Evolutionary conservation across 2,797 vertebrate species (phyloP).

Genomic region (Euphonia xanthogaster): DNA sequence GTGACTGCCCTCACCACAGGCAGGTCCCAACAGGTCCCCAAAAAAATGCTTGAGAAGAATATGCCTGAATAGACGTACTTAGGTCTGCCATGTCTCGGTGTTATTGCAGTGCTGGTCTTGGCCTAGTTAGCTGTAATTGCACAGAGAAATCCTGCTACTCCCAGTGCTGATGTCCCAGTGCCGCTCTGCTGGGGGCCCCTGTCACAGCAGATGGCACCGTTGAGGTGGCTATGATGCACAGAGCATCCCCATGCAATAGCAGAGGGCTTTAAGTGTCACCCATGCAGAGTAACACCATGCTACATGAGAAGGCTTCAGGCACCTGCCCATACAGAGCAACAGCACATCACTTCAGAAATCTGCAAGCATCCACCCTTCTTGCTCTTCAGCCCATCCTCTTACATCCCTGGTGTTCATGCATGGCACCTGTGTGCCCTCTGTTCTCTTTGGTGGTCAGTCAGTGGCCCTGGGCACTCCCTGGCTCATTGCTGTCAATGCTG

Average conservation of each 20-base stretch:
- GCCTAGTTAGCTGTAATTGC: too few species aligned
- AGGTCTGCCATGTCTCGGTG: too few species aligned
- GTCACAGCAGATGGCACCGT: fast-evolving
- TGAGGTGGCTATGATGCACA: fast-evolving
- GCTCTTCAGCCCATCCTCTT: background rate
- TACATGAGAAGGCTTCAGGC: background rate
- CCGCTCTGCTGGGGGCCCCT: fast-evolving
- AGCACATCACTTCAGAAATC: background rate
- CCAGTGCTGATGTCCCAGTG: fast-evolving
- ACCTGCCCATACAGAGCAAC: background rate
- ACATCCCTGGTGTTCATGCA: background rate
- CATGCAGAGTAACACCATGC: too few species aligned
- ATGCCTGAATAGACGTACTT: background rate
- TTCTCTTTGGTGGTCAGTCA: background rate
- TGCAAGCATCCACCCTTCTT: background rate
- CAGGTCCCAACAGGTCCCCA: fast-evolving
- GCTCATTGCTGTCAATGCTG: fast-evolving
- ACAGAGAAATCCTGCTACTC: background rate
- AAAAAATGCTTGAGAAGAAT: background rate
- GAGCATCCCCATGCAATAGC: background rate
- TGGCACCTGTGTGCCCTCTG: background rate
- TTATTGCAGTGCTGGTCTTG: too few species aligned
- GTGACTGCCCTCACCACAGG: fast-evolving
- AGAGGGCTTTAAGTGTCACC: background rate
- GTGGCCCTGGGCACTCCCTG: background rate